Conservation (phyloP, 92 coral and sea anemone genomes). For the Virgularia gustaviana region DNA sequence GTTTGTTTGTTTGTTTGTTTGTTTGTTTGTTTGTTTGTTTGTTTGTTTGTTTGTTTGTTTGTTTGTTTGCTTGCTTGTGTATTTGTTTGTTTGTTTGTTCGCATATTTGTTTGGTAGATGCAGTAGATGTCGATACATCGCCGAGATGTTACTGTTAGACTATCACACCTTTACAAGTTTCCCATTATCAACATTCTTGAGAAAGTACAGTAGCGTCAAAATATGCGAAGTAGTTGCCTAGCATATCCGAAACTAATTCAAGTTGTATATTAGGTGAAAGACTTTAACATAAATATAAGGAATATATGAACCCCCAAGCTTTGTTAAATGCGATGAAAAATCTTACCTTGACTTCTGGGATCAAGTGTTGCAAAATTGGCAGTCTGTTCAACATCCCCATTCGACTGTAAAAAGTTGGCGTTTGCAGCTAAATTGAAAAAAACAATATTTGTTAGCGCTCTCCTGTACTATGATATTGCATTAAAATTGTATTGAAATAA, state of each 20-base stretch:
- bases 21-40: not conserved
- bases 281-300: no score
- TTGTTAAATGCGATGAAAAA: no score
- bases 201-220: not conserved
- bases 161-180: no score
- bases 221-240: not conserved
- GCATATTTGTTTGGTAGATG: not conserved
- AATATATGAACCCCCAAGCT: no score
- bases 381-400: not conserved
- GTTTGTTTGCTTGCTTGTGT: not conserved
- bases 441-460: not conserved
- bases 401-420: conserved; percentile 12
- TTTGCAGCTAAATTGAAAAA: conserved; percentile 15
- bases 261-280: not conserved
- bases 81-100: not conserved
- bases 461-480: not conserved
- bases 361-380: not conserved
- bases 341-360: conserved; percentile 23
- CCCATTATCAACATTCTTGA: conserved; percentile 44
- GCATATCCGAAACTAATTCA: not conserved
- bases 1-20: not conserved
- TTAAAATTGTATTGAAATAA: not conserved
- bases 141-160: not conserved
- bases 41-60: not conserved
- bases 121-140: not conserved